Conservation (phyloP, 2,113 vertebrate genomes). For the Hypomesus transpacificus region DNA sequence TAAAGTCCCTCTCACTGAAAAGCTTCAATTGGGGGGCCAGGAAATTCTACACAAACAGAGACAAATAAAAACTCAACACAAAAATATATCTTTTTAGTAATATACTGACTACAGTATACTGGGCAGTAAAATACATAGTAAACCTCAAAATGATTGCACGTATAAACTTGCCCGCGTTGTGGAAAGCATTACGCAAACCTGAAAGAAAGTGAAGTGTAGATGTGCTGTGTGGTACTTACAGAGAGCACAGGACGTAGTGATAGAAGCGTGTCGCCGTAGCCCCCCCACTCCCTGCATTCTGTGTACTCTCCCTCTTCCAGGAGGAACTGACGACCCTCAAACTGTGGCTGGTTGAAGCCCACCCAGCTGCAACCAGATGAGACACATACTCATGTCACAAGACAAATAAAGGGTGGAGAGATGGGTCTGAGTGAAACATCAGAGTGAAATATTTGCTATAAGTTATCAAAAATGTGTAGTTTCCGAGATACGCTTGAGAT, state of each 20-base stretch:
- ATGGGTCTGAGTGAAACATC: no score
- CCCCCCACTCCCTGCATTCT: slow-evolving; percentile 88
- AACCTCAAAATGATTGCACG: no score
- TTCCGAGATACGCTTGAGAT: not conserved
- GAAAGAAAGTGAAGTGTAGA: not conserved
- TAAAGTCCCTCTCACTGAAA: slow-evolving; percentile 82
- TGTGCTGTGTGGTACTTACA: slow-evolving; percentile 69
- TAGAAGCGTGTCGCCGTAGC: slow-evolving; percentile 68
- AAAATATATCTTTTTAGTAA: not conserved
- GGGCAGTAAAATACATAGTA: no score
- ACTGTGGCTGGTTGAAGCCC: slow-evolving; percentile 85
- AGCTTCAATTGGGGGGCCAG: slow-evolving; percentile 83
- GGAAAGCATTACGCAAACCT: not conserved
- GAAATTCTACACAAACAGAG: slow-evolving; percentile 71
- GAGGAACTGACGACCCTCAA: slow-evolving; percentile 88
- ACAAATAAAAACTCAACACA: not conserved
- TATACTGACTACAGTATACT: no score
- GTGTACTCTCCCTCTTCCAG: slow-evolving; percentile 91
- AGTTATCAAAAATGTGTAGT: not conserved
- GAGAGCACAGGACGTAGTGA: slow-evolving; percentile 82
- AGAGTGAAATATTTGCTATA: not conserved
- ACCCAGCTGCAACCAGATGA: slow-evolving; percentile 78
- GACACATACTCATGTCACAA: slow-evolving; percentile 6
- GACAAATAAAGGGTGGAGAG: not conserved
- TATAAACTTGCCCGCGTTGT: no score